Base-by-base conservation (phyloP, 1,140 invertebrate genomes). In the Cotesia glomerata region DNA sequence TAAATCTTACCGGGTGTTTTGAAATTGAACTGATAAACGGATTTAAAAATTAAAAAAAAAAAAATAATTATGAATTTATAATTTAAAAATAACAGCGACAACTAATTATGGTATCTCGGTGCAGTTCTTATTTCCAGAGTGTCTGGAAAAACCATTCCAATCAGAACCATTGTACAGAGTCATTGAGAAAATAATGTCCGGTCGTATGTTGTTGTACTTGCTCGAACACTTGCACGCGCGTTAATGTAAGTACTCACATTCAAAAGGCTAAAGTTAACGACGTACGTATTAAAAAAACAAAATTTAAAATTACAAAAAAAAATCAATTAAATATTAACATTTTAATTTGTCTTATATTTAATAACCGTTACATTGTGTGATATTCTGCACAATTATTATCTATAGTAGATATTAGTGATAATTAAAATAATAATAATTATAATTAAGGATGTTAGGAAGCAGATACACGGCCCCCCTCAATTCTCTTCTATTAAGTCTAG, bases 111-210 rank as follows among this genome's bases (percentile, higher is more conserved):
- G 70, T 61, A 65, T 67, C 63, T 65, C 70, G 74, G 82, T 85
- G 82, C 85, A 85, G 85, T 87, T 86, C 85, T 72, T 86, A 86
- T 87, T 86, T 86, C 85, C 85, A 87, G 86, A 87, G 83, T 82
- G 82, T 87, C 86, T 87, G 85, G 84, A 87, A 86, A 86, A 87
- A 82, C 83, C 83, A 86, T 85, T 85, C 81, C 84, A 84, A 86
- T 84, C 84, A 80, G 81, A 86, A 80, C 80, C 80, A 82, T 84
- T 86, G 84, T 85, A 86, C 85, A 86, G 86, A 86, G 85, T 84
- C 83, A 81, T 85, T 85, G 81, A 81, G 82, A 86, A 45, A 45
- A 85, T 86, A 86, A 84, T 86, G 84, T 87, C 84, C 80, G 81
- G 80, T 85, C 81, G 80, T 86, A 8, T 45, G 39, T 85, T 84